phyloP scores from a whole-genome alignment of 2,113 vertebrate species.

The Toxotes jaculatrix region DNA sequence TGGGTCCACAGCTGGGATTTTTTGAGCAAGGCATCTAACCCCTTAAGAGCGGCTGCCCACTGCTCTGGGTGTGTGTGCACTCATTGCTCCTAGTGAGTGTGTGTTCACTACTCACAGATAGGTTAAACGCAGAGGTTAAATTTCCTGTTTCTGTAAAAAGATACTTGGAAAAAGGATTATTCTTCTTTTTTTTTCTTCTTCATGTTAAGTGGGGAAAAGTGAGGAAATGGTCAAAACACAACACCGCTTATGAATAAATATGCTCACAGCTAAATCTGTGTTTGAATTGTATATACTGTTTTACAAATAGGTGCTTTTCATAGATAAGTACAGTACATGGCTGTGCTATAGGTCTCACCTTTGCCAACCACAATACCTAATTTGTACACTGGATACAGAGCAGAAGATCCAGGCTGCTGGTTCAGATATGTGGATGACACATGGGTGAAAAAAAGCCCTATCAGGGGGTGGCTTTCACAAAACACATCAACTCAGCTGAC shows the following conservation, averaged over 20 bases:
- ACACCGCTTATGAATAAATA: background rate
- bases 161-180: no score
- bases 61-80: no score
- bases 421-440: constrained; percentile 16
- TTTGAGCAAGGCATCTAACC: no score
- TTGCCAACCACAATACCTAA: no score
- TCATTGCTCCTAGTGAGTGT: no score
- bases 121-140: no score
- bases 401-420: background rate
- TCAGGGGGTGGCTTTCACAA: constrained; percentile 22
- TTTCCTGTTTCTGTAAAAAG: no score
- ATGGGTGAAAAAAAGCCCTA: background rate
- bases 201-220: background rate
- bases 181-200: background rate
- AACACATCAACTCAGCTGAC: constrained; percentile 21
- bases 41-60: no score
- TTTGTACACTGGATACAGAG: background rate
- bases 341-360: background rate
- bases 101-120: no score
- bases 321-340: background rate
- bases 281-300: background rate
- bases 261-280: no score
- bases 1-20: no score
- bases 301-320: background rate
- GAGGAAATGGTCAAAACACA: background rate